These are phyloP conservation scores for Drosophila borborema DNA, from an alignment of 2,888 invertebrate species.

Conservation along the genomic window DNA sequence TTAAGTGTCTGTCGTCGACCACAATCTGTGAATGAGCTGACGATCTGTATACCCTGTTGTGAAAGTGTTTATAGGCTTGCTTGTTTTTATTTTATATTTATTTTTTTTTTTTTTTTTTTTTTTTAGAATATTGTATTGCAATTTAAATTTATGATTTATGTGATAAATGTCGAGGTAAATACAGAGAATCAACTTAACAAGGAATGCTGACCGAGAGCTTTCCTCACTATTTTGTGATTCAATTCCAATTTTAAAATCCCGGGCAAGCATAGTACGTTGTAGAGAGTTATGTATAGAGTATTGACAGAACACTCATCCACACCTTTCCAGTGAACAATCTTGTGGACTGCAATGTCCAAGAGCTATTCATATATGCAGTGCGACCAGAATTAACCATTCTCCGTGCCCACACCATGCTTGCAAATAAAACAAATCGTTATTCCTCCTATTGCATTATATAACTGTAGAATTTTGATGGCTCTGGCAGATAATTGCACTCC, in stretches of 20 bases:
- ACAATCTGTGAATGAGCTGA: conserved; percentile 7
- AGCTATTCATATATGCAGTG: background rate
- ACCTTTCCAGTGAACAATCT: background rate
- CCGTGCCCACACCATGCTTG: conserved; percentile 9
- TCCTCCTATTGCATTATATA: conserved; percentile 37
- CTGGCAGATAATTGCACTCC: conserved; percentile 28
- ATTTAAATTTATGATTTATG: background rate
- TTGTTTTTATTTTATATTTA: too few relatives aligned
- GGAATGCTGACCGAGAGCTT: background rate
- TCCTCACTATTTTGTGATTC: background rate
- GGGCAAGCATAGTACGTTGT: background rate
- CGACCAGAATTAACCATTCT: conserved; percentile 10
- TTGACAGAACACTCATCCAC: background rate
- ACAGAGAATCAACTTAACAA: background rate
- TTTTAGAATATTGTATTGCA: background rate
- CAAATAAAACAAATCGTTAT: conserved; percentile 37
- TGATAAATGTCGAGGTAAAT: background rate
- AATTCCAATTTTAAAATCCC: background rate
- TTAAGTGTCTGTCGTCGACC: background rate
- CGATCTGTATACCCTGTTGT: background rate
- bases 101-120: too few relatives aligned
- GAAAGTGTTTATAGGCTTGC: background rate
- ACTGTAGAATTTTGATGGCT: conserved; percentile 59
- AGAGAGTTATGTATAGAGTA: background rate
- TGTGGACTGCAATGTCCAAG: conserved; percentile 1